Base-by-base conservation (phyloP, 2,113 vertebrate species). In the Centropus unirufus region DNA sequence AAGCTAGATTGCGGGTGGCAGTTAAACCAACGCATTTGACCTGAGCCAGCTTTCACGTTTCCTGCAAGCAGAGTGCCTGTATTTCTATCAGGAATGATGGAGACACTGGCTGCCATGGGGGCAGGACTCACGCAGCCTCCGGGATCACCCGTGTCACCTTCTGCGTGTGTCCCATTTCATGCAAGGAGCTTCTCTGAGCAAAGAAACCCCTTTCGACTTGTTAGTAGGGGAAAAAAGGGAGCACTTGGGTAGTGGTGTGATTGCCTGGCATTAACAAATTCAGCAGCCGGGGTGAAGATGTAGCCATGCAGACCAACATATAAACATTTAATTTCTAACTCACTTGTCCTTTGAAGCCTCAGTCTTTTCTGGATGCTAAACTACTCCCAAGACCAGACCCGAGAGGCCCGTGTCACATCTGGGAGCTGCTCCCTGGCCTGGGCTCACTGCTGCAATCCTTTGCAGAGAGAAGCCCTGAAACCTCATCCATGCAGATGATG, bases 341-440 rank as follows among this genome's bases (percentile, higher is more conserved):
- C 46, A 8, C 46, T 58, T 57, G 29, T 58, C 51, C 10, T 49
- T 77, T 12, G 7, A 24, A 39, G 21, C 42, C 36, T 87, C 9
- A 21, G 29, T 52, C 14, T 75, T 24, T 47, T 58, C 55, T 29
- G 27, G 24, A 32, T 72, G 49, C 40, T 21, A 16, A 64, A 36
- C 66, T 18, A 11, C 4, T 36, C n/a, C 13, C 29, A 19, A 32
- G n/a, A 13, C 16, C 20, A 80, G 47, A 36, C 4, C 47, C 10
- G 17, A 3, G 11, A n/a, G 47, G 49, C 32, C 44, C 2, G 0
- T 74, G 58, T 21, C n/a, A 30, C 16, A 0, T 6, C 12, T 5
- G 18, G 58, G 40, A 85, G 62, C 49, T 47, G 29, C 44, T 0
- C 30, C 40, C 66, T 5, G 14, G n/a, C 32, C 64, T 32, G 59